Evolutionary conservation across 1,140 invertebrate species (phyloP).

Genomic region (Diprion similis): DNA sequence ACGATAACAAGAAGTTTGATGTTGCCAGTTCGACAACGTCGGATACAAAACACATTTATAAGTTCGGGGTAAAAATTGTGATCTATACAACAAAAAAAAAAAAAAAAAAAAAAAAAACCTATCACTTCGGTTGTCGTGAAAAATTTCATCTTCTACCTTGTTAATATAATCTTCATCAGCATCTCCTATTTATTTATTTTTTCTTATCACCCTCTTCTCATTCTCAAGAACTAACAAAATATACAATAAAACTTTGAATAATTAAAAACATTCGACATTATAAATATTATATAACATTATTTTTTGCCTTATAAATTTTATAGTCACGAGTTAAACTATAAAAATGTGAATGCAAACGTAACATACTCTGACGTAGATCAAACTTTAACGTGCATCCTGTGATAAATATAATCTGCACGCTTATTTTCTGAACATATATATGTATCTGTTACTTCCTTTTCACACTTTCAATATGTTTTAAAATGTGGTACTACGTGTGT

Average conservation of each 20-base stretch:
- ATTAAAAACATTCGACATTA: conserved; percentile 8
- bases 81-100: not conserved
- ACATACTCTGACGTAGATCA: not conserved
- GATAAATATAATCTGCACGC: no score
- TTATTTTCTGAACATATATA: not conserved
- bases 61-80: not conserved
- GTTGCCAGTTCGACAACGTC: no score
- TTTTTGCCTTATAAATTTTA: not conserved
- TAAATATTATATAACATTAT: not conserved
- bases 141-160: not conserved
- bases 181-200: not conserved
- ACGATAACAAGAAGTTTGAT: no score
- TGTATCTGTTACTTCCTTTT: not conserved
- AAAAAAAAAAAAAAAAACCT: not conserved
- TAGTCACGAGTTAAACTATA: not conserved
- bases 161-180: not conserved
- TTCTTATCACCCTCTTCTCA: not conserved
- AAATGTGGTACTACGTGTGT: not conserved
- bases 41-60: no score
- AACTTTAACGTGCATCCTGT: not conserved
- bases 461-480: not conserved
- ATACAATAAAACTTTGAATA: conserved; percentile 6
- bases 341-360: not conserved
- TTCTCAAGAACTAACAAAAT: not conserved
- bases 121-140: not conserved